Conservation (phyloP, 2,888 invertebrate genomes). For the Teleogryllus oceanicus region DNA sequence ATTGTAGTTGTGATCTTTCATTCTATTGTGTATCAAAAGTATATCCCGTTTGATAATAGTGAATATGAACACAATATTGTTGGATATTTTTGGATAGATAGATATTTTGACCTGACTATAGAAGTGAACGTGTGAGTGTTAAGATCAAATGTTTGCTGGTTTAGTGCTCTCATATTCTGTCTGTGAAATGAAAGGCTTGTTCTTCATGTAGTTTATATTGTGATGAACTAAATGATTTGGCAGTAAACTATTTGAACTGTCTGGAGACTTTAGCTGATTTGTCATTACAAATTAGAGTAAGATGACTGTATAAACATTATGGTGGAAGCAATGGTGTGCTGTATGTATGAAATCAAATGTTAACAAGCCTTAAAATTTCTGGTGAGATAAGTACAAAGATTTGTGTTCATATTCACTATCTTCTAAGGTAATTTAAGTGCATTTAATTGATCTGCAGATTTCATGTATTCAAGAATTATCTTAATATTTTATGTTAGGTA, state of each 20-base stretch:
- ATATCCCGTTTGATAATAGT: neutral
- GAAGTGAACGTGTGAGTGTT: too few species aligned
- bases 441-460: neutral
- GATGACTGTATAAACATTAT: too few species aligned
- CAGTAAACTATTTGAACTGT: too few species aligned
- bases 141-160: too few species aligned
- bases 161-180: too few species aligned
- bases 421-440: neutral
- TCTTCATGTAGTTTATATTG: too few species aligned
- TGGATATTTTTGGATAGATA: neutral
- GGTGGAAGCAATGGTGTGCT: neutral
- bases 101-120: too few species aligned
- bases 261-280: too few species aligned
- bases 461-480: neutral
- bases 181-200: too few species aligned
- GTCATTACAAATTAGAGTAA: too few species aligned
- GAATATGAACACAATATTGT: neutral
- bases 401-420: neutral
- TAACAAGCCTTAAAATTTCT: conserved; percentile 4
- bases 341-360: neutral
- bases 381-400: neutral
- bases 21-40: neutral
- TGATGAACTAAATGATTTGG: too few species aligned
- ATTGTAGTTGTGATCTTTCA: neutral
- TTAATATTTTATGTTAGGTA: neutral